Evolutionary conservation across 2,888 invertebrate species (phyloP).

Genomic region (Phengaris arion): DNA sequence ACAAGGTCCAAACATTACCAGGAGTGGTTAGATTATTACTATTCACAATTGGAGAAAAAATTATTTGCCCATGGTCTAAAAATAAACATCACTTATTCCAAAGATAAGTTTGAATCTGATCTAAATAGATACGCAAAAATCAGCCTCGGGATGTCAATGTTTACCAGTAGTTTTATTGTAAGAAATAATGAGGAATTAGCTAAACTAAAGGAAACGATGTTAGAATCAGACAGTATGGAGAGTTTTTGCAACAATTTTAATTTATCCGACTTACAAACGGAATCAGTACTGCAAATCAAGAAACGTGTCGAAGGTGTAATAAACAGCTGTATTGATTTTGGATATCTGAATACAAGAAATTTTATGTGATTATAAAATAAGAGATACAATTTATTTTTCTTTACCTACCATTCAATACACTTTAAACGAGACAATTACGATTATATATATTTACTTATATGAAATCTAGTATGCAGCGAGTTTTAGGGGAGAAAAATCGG

Average conservation of each 20-base stretch:
- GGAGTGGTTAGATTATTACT: constrained; percentile 47
- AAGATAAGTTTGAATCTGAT: constrained; percentile 46
- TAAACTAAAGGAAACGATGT: constrained; percentile 6
- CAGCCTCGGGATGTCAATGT: constrained; percentile 37
- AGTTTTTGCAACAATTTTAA: not conserved
- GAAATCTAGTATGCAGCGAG: too few relatives aligned
- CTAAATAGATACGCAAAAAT: constrained; percentile 43
- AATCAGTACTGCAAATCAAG: constrained; percentile 35
- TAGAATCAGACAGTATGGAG: not conserved
- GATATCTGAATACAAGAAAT: constrained; percentile 29
- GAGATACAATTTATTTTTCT: too few relatives aligned
- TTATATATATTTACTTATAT: too few relatives aligned
- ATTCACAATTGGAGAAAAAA: constrained; percentile 42
- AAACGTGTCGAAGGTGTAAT: constrained; percentile 39
- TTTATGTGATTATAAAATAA: not conserved
- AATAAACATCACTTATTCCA: constrained; percentile 43
- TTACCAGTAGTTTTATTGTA: constrained; percentile 2
- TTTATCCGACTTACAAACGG: constrained; percentile 18
- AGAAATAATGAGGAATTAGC: constrained; percentile 23
- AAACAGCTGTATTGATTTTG: constrained; percentile 40
- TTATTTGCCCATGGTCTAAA: constrained; percentile 43
- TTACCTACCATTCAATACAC: too few relatives aligned
- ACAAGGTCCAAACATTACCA: constrained; percentile 42
- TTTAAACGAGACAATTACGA: too few relatives aligned
- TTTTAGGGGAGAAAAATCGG: too few relatives aligned